These are phyloP conservation scores for Dreissena polymorpha DNA, from an alignment of 1,140 invertebrate species.

Conservation along the genomic window DNA sequence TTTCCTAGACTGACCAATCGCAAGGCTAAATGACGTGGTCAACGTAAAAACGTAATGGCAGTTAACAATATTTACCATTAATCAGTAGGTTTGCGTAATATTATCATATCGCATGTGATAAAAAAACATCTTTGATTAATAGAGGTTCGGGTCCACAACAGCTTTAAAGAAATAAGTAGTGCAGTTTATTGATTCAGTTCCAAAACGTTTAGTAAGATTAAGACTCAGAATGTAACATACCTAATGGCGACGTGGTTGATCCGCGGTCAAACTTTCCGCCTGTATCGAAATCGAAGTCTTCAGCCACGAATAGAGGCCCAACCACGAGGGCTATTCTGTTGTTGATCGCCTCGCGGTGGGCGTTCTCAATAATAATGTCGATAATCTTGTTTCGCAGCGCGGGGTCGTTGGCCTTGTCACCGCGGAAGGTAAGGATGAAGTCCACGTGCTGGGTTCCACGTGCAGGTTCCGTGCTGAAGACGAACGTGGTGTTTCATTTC, in stretches of 20 bases:
- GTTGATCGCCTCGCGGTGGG: slow-evolving; percentile 37
- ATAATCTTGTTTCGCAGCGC: slow-evolving; percentile 40
- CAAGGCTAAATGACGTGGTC: too few species aligned
- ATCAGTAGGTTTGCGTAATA: background rate
- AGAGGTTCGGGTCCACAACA: background rate
- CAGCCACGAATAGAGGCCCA: slow-evolving; percentile 41
- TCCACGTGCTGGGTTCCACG: slow-evolving; percentile 41
- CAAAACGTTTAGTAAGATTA: background rate
- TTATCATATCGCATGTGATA: background rate
- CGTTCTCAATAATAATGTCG: slow-evolving; percentile 48
- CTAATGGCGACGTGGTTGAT: slow-evolving; percentile 26
- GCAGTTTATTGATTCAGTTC: background rate
- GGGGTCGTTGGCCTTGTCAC: slow-evolving; percentile 28
- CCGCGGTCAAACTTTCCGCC: slow-evolving; percentile 10
- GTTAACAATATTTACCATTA: background rate
- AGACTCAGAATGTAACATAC: background rate
- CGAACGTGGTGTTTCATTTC: background rate
- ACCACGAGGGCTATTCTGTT: slow-evolving; percentile 40
- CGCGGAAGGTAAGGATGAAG: slow-evolving; percentile 46
- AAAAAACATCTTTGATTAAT: background rate
- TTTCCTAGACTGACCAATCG: too few species aligned
- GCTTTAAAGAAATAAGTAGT: background rate
- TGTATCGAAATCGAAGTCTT: slow-evolving; percentile 53
- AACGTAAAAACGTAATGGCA: too few species aligned
- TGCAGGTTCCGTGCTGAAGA: slow-evolving; percentile 11